A percentile compares a stretch with the other conserved stretches of the same genome.
phyloP scores from a whole-genome alignment of 92 coral and sea anemone species.

The Epizoanthus ramosus region DNA sequence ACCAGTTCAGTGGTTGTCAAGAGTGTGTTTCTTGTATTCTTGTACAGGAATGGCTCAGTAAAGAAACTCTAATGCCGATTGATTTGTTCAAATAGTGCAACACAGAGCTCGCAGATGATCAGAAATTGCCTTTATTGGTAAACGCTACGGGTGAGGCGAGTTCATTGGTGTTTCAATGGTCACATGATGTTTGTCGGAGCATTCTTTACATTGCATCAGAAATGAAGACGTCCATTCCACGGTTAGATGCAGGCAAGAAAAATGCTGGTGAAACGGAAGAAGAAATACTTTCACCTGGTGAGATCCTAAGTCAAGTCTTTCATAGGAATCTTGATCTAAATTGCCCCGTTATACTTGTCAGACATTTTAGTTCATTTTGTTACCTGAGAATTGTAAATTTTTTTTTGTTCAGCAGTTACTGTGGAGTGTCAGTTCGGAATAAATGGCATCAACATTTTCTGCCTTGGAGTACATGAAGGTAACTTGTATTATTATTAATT shows the following conservation, averaged over 20 bases:
- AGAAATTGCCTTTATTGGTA: constrained; percentile 28
- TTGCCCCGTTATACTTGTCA: no score
- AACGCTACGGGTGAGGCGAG: constrained; percentile 60
- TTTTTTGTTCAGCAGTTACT: constrained; percentile 43
- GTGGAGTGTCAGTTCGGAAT: constrained; percentile 75
- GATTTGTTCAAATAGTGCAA: constrained; percentile 13
- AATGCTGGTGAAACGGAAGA: not conserved
- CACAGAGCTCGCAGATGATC: constrained; percentile 32
- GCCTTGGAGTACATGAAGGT: constrained; percentile 85
- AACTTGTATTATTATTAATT: not conserved
- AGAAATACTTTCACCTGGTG: constrained; percentile 1
- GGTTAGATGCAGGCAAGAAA: not conserved
- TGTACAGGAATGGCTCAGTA: no score
- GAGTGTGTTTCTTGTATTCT: no score
- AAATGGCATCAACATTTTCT: constrained; percentile 79
- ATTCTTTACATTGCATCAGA: constrained; percentile 52
- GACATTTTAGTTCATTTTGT: not conserved
- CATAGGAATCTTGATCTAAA: no score
- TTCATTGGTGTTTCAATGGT: constrained; percentile 76
- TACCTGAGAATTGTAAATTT: not conserved
- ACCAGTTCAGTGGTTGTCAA: no score
- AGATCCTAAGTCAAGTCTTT: not conserved
- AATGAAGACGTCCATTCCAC: constrained; percentile 29
- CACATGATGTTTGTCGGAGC: constrained; percentile 75
- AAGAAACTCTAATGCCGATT: no score